Evolutionary conservation across 2,797 vertebrate species (phyloP).

Genomic region (Coilia nasus): DNA sequence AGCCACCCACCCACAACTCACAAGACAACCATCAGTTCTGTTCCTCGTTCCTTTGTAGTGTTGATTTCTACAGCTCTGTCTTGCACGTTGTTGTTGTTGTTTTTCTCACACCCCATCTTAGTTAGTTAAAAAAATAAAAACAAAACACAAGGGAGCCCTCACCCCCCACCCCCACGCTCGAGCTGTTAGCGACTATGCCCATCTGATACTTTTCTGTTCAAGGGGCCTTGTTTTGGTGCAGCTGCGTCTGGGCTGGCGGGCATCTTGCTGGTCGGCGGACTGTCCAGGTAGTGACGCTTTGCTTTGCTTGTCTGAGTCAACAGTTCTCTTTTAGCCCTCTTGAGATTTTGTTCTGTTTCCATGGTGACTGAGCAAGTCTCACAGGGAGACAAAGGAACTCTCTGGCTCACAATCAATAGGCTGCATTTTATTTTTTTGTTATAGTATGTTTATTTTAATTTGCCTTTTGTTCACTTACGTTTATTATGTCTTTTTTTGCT

Average conservation of each 20-base stretch:
- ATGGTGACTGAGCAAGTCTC: constrained; percentile 51
- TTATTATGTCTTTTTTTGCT: constrained; percentile 35
- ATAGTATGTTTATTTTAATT: constrained; percentile 43
- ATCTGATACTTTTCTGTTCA: constrained; percentile 77
- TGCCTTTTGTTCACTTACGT: constrained; percentile 39
- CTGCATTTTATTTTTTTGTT: constrained; percentile 58
- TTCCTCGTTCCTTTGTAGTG: neutral
- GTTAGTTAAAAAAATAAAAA: constrained; percentile 23
- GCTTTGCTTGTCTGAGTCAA: constrained; percentile 75
- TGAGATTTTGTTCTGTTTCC: constrained; percentile 49
- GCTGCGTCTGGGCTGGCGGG: constrained; percentile 70
- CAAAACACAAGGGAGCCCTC: constrained; percentile 48
- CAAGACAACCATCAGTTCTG: neutral
- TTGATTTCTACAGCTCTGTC: neutral
- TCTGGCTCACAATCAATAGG: constrained; percentile 68
- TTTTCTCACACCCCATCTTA: constrained; percentile 15
- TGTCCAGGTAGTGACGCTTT: constrained; percentile 75
- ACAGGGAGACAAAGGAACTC: constrained; percentile 52
- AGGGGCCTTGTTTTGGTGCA: constrained; percentile 74
- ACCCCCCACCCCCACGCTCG: constrained; percentile 2
- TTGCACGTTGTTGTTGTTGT: neutral
- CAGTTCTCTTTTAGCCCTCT: constrained; percentile 54
- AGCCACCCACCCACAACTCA: neutral
- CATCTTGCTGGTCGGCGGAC: constrained; percentile 72
- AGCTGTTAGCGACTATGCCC: constrained; percentile 67